phyloP scores from a whole-genome alignment of 2,888 invertebrate genomes.

The Xestia sexstrigata region DNA sequence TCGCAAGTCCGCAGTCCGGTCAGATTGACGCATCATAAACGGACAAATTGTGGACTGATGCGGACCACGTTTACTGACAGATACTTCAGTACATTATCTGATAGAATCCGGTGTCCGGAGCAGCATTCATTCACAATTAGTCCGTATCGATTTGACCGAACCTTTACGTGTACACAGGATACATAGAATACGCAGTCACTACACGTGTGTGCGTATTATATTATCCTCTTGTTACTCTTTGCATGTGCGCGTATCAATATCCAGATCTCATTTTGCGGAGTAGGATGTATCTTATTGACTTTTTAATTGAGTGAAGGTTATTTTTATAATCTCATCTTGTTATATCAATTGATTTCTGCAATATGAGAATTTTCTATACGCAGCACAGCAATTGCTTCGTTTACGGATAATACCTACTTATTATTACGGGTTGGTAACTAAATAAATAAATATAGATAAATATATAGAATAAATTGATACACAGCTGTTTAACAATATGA shows the following conservation, averaged over 20 bases:
- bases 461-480: background rate
- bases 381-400: background rate
- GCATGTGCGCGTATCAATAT: conserved; percentile 33
- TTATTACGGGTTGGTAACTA: background rate
- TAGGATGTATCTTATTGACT: conserved; percentile 43
- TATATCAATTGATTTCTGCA: background rate
- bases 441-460: background rate
- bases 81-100: background rate
- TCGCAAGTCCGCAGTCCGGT: too few species aligned
- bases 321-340: conserved; percentile 31
- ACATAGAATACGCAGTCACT: background rate
- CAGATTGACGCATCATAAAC: background rate
- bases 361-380: background rate
- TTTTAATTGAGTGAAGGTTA: conserved; percentile 40
- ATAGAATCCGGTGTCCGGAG: background rate
- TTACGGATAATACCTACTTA: background rate
- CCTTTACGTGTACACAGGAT: conserved; percentile 10
- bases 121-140: background rate
- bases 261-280: conserved; percentile 33
- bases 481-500: too few species aligned
- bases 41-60: too few species aligned
- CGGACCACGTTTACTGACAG: background rate
- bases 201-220: conserved; percentile 8
- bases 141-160: background rate
- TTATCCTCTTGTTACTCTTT: background rate